Percentiles rank a stretch among this genome's conserved stretches.
Conservation (phyloP, 2,888 invertebrate species). For the Coecobrya sp. region DNA sequence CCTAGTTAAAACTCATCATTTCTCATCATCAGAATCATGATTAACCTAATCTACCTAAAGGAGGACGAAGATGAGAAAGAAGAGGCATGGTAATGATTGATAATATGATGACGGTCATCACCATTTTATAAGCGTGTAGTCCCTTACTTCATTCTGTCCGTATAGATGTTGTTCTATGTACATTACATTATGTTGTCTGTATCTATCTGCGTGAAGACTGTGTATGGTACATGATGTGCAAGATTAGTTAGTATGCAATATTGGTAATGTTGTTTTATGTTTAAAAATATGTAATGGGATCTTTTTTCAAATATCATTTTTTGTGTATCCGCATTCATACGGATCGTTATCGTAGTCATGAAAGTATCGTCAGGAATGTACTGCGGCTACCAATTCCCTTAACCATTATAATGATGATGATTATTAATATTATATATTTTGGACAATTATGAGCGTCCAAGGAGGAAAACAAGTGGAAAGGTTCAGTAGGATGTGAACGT, state of each 20-base stretch:
- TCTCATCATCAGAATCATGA: conserved; percentile 56
- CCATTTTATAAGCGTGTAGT: conserved; percentile 58
- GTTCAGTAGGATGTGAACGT: not conserved
- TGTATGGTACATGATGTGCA: not conserved
- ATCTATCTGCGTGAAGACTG: not conserved
- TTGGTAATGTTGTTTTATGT: not conserved
- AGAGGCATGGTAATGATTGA: conserved; percentile 71
- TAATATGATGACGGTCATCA: conserved; percentile 78
- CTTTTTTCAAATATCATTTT: conserved; percentile 49
- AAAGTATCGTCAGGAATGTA: conserved; percentile 67
- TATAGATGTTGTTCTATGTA: not conserved
- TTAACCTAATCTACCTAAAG: conserved; percentile 42
- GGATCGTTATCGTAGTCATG: conserved; percentile 65
- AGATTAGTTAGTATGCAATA: not conserved
- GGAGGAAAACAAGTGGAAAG: conserved; percentile 40
- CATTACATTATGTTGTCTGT: not conserved
- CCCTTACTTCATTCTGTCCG: not conserved
- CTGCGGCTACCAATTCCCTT: conserved; percentile 74
- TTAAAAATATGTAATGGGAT: conserved; percentile 55
- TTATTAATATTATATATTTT: conserved; percentile 52
- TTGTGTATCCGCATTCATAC: conserved; percentile 55
- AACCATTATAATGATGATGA: conserved; percentile 49
- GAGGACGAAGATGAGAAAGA: conserved; percentile 40
- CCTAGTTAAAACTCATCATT: conserved; percentile 68
- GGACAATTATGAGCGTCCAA: conserved; percentile 44